Base-by-base conservation (phyloP, 1,140 invertebrate species). In the Drosophila mayri region DNA sequence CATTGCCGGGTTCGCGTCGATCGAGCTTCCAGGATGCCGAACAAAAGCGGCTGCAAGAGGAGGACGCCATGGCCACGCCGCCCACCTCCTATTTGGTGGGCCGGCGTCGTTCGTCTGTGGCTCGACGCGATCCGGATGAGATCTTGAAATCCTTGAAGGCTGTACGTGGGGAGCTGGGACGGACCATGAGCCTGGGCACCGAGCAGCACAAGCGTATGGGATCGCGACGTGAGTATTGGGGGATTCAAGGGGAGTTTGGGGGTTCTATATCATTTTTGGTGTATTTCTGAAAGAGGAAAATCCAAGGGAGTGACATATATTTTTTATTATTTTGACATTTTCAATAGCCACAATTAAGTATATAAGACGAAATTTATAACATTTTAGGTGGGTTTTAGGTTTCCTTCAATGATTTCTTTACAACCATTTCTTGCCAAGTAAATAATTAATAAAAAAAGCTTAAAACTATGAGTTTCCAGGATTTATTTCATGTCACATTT, bases 61-160 rank as follows among this genome's bases (percentile, higher is more conserved):
- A 93, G 64, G 92, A 93, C 10, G 85, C 81, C 50, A 91, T 92
- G 78, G 94, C 95, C 52, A 93, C 94, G 16, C 94, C 95, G 55
- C 93, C 94, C 9, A 92, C 94, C 22, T 92, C 93, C 0, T 95
- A 95, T 85, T 94, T 95, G 78, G 94, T 94, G 58, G 96, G 96
- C 85, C 93, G 96, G 63, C 95, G 97, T 32, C 95, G 96, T 22
- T 97, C 96, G 81, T 97, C 96, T 32, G 96, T 96, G 81, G 95
- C 96, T 20, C 94, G 96, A 28, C 94, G 96, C 78, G 96, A 97
- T 93, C 96, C 96, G 1, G 96, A 97, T 83, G 96, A 97, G 92
- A 96, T 97, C 73, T 88, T 97, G 59, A 95, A 96, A 80, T 95
- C 95, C 46, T 93, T 97, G 70, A 97, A 97, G 85, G 95, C 95